phyloP scores from a whole-genome alignment of 2,888 invertebrate genomes.

The Sesia bembeciformis region DNA sequence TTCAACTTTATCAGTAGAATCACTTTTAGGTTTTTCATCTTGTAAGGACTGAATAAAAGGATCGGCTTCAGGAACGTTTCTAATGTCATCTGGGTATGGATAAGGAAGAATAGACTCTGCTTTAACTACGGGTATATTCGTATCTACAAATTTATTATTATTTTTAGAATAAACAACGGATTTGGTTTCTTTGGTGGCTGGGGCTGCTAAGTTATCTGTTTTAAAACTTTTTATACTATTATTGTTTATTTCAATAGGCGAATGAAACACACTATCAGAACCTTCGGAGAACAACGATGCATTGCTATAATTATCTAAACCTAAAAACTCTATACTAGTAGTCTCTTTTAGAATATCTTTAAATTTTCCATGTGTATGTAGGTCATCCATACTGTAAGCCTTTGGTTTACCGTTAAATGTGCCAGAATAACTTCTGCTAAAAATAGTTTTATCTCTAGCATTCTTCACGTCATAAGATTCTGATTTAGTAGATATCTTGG shows the following conservation, averaged over 20 bases:
- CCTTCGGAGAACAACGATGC: slow-evolving; percentile 45
- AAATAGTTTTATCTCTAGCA: slow-evolving; percentile 32
- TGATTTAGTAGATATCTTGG: slow-evolving; percentile 28
- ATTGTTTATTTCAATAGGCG: slow-evolving; percentile 33
- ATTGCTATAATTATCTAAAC: slow-evolving; percentile 32
- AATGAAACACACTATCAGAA: slow-evolving; percentile 47
- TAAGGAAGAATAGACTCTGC: slow-evolving; percentile 44
- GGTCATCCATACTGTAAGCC: slow-evolving; percentile 55
- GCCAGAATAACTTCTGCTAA: slow-evolving; percentile 37
- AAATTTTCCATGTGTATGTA: slow-evolving; percentile 35
- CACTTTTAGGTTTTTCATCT: slow-evolving; percentile 5
- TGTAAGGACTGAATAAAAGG: slow-evolving; percentile 14
- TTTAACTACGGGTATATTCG: slow-evolving; percentile 35
- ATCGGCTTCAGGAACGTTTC: slow-evolving; percentile 15
- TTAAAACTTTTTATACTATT: slow-evolving; percentile 13
- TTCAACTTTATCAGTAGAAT: slow-evolving; percentile 30
- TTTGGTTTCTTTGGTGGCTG: slow-evolving; percentile 4
- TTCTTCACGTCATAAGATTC: slow-evolving; percentile 24
- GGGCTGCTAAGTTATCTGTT: not conserved
- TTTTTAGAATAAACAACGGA: not conserved
- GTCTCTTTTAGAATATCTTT: slow-evolving; percentile 49
- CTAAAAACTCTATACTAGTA: slow-evolving; percentile 53
- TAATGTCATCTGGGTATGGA: slow-evolving; percentile 41
- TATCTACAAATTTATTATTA: slow-evolving; percentile 1
- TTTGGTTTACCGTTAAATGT: slow-evolving; percentile 61